These are phyloP conservation scores for Verasper variegatus DNA, from an alignment of 2,113 vertebrate genomes.

Conservation along the genomic window DNA sequence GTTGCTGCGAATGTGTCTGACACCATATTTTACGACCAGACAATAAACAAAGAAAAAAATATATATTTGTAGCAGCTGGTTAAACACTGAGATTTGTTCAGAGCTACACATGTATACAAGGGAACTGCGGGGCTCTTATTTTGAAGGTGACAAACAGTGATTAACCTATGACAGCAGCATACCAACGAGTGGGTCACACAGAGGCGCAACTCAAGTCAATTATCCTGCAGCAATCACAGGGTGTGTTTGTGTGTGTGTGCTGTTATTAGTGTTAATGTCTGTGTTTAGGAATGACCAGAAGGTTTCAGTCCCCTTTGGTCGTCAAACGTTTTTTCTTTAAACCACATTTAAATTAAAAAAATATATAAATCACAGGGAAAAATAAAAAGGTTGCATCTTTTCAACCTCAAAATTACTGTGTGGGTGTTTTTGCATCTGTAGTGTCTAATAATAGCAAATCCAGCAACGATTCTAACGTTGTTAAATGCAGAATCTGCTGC, in stretches of 20 bases:
- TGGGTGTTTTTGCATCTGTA: not conserved
- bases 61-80: not conserved
- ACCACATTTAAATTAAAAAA: slow-evolving; percentile 9
- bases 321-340: not conserved
- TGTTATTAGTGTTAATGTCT: slow-evolving; percentile 63
- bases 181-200: slow-evolving; percentile 33
- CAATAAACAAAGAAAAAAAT: too few species aligned
- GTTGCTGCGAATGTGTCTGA: too few species aligned
- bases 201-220: slow-evolving; percentile 21
- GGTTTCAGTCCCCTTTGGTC: slow-evolving; percentile 30
- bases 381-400: not conserved
- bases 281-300: slow-evolving; percentile 48
- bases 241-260: slow-evolving; percentile 34
- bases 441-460: not conserved
- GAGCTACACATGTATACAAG: not conserved
- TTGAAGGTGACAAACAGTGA: slow-evolving; percentile 27
- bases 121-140: not conserved
- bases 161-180: slow-evolving; percentile 36
- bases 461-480: not conserved
- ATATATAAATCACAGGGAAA: too few species aligned
- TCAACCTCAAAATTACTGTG: not conserved
- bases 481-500: not conserved
- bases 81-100: not conserved
- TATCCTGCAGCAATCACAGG: slow-evolving; percentile 44
- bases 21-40: not conserved